Conservation (phyloP, 2,888 invertebrate species). For the Aphodius sticticus region DNA sequence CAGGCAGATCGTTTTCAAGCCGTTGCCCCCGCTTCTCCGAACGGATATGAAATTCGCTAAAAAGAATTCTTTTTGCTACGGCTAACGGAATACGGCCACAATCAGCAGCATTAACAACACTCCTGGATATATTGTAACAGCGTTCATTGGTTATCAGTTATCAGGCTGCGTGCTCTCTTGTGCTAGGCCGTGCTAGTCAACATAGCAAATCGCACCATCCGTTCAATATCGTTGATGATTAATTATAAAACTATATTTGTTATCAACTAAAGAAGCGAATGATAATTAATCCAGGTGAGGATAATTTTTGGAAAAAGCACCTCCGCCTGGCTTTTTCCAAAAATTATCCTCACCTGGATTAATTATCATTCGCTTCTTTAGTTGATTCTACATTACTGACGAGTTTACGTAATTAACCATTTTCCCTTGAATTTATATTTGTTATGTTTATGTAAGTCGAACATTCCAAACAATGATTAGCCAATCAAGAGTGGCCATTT, state of each 20-base stretch:
- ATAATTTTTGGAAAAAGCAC: no score
- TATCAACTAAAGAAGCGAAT: no score
- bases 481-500: no score
- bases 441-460: not conserved
- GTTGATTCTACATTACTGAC: no score
- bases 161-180: not conserved
- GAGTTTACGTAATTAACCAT: no score
- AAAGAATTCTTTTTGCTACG: not conserved
- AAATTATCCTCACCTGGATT: no score
- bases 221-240: not conserved
- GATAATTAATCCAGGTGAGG: no score
- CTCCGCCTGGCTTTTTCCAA: no score
- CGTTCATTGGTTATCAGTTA: not conserved
- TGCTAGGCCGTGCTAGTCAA: not conserved
- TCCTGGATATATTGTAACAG: not conserved
- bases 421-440: no score
- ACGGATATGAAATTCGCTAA: constrained; percentile 4
- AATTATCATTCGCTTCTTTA: no score
- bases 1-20: not conserved
- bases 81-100: not conserved
- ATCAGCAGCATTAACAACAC: not conserved
- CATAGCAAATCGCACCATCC: not conserved
- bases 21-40: not conserved
- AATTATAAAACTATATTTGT: not conserved
- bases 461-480: no score